Evolutionary conservation across 2,888 invertebrate species (phyloP), one percentile per base, ranked within the genome.

Genomic region (Opisthograptis luteolata): DNA sequence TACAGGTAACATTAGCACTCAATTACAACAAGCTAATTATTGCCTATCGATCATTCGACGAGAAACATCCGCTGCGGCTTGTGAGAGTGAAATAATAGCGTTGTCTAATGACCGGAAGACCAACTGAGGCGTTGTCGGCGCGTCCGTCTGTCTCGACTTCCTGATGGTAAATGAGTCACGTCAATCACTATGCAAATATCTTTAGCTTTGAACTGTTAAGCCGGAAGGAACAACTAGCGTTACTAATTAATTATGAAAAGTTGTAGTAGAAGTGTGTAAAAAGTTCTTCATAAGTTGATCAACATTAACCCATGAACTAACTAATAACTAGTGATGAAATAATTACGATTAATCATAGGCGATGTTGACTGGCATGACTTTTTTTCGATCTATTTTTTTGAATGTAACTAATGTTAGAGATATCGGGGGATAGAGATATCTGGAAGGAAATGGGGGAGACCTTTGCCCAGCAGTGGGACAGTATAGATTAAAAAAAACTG

Each of bases 51-150:
- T 63, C 52, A 60, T 52, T 52, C 34, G 31, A 34, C 30, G 15
- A 40, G 35, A 4, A 17, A 48, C 56, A 51, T 58, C 60, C 55
- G 50, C 39, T 42, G 55, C 48, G 31, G 37, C 32, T 30, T 49
- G 47, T 49, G 52, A 51, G 46, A 58, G 52, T 49, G 44, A 59
- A 53, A 56, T 58, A 57, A 55, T 55, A 52, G 54, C 49, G 49
- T 47, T 45, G 55, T 47, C 49, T 63, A 53, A 63, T 61, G 61
- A 46, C 58, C 58, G 63, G 59, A 61, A 59, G 60, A 54, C 44
- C 32, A 30, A 34, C 49, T 40, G 41, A 49, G 51, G 22, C 35
- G 40, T n/a, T 32, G 39, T 45, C 50, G 24, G 36, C 22, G 39
- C 53, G 53, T 54, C 48, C 44, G 52, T 47, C 46, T 25, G 46